Percentiles rank a stretch among this genome's conserved stretches.
Evolutionary conservation across 2,113 vertebrate genomes (phyloP).

Genomic region (Ploceus nigricollis): DNA sequence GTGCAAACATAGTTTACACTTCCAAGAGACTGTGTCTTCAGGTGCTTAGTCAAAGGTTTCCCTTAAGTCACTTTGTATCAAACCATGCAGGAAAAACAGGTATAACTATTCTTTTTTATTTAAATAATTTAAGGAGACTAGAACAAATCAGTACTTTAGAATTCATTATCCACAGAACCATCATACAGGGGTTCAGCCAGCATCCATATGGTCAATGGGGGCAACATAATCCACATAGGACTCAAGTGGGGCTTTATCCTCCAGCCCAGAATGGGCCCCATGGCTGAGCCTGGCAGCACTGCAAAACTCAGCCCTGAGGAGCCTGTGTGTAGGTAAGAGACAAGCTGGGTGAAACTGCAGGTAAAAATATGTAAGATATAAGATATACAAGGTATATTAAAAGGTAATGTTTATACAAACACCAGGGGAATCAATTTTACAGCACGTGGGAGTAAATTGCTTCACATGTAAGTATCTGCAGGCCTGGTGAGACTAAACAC

Average conservation of each 20-base stretch:
- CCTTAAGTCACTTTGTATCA: background rate
- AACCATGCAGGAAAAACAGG: background rate
- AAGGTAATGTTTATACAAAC: background rate
- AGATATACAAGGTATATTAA: background rate
- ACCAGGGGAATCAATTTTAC: background rate
- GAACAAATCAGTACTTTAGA: background rate
- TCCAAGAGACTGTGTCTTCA: background rate
- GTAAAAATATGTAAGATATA: background rate
- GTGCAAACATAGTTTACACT: background rate
- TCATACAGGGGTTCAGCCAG: background rate
- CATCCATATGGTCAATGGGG: background rate
- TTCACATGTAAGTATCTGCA: background rate
- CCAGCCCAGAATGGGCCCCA: background rate
- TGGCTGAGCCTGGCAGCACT: background rate
- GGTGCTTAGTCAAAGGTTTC: background rate
- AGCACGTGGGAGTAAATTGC: background rate
- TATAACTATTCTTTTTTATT: background rate
- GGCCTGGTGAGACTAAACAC: background rate
- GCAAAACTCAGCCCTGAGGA: background rate
- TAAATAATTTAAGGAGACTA: background rate
- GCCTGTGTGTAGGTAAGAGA: background rate
- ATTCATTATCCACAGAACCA: background rate
- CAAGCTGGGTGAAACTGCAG: background rate
- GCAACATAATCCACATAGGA: background rate
- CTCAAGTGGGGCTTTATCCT: background rate